Percentiles rank a stretch among this genome's conserved stretches.
Conservation (phyloP, 2,797 vertebrate species). For the Anniella stebbinsi region DNA sequence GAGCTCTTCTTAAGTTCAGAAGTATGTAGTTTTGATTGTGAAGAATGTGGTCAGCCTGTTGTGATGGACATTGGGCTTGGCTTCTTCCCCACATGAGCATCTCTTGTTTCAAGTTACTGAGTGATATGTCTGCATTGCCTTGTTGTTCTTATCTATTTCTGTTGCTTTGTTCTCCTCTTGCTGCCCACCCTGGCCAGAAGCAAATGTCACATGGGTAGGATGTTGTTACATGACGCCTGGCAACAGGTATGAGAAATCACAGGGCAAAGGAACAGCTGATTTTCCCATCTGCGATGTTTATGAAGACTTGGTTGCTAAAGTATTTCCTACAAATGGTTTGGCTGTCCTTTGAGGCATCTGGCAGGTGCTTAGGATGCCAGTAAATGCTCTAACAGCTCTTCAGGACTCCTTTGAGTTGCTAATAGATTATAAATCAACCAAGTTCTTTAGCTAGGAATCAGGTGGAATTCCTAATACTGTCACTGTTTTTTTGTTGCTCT, state of each 20-base stretch:
- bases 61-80: neutral
- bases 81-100: neutral
- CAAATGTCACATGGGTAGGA: neutral
- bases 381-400: neutral
- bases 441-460: neutral
- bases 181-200: neutral
- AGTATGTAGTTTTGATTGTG: neutral
- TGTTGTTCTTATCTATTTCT: neutral
- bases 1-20: neutral
- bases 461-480: neutral
- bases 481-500: too few species aligned
- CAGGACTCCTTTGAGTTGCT: neutral
- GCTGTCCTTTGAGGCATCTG: neutral
- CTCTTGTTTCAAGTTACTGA: neutral
- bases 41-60: neutral
- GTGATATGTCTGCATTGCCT: neutral
- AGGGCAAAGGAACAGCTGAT: neutral
- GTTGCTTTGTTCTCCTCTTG: neutral
- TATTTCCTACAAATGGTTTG: constrained; percentile 5
- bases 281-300: neutral
- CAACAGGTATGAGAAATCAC: neutral
- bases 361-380: neutral
- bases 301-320: neutral
- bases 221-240: neutral
- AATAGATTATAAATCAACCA: constrained; percentile 15